phyloP scores from a whole-genome alignment of 2,888 invertebrate genomes.

The Stenoptilia bipunctidactyla region DNA sequence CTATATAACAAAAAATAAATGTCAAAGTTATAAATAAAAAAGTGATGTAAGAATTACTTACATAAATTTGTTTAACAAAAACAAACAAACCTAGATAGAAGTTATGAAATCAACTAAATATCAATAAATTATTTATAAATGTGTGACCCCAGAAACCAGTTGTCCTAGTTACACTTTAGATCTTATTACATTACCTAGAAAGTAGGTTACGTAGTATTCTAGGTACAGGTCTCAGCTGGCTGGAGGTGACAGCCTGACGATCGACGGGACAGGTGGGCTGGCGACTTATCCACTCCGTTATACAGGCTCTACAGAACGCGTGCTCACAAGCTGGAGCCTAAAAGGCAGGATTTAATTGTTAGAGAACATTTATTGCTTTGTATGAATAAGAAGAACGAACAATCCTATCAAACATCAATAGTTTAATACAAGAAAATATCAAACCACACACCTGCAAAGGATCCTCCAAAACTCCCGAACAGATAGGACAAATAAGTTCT shows the following conservation, averaged over 20 bases:
- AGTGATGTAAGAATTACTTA: neutral
- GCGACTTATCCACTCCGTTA: conserved; percentile 94
- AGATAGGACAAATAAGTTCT: conserved; percentile 96
- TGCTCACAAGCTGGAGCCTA: conserved; percentile 97
- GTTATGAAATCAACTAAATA: too few species aligned
- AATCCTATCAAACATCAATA: too few species aligned
- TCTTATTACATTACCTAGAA: conserved; percentile 72
- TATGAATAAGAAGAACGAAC: too few species aligned
- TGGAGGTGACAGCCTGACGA: conserved; percentile 89
- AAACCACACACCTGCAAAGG: conserved; percentile 85
- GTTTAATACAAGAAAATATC: neutral
- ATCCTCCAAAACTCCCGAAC: conserved; percentile 94
- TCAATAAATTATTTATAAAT: too few species aligned
- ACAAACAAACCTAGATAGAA: too few species aligned
- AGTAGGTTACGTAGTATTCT: conserved; percentile 93
- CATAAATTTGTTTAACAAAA: too few species aligned
- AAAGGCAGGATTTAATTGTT: conserved; percentile 14
- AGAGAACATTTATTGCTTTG: conserved; percentile 1
- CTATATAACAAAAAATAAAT: too few species aligned
- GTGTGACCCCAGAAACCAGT: conserved; percentile 6
- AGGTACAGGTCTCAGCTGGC: conserved; percentile 91
- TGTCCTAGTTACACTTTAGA: neutral
- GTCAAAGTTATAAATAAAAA: neutral
- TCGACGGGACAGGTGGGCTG: conserved; percentile 97
- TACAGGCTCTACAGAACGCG: conserved; percentile 94